These are phyloP conservation scores for Heterotis niloticus DNA, from an alignment of 2,113 vertebrate genomes.

Conservation along the genomic window DNA sequence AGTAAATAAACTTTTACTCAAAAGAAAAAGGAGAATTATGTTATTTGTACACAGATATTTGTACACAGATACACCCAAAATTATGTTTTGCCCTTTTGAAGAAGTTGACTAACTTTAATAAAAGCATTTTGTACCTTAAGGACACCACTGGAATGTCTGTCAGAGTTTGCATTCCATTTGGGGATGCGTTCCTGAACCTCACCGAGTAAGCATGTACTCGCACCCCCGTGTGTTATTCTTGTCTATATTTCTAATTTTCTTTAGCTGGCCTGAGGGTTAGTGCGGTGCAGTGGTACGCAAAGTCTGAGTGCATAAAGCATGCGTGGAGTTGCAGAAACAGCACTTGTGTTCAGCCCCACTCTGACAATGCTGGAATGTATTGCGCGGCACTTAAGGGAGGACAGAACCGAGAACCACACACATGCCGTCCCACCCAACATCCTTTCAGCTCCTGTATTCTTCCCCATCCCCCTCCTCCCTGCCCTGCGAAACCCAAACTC, in stretches of 20 bases:
- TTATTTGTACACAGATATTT: no score
- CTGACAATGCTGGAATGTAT: background rate
- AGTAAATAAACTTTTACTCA: no score
- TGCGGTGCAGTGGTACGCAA: background rate
- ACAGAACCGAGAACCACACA: background rate
- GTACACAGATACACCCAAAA: no score
- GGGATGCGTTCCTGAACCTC: no score
- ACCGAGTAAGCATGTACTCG: no score
- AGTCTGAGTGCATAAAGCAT: no score
- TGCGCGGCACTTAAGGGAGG: background rate
- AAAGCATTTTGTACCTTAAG: background rate
- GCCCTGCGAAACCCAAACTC: background rate
- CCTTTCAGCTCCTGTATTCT: slow-evolving; percentile 7
- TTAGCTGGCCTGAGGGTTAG: no score
- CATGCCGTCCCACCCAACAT: background rate
- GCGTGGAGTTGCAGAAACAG: background rate
- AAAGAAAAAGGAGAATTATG: no score
- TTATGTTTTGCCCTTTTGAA: no score
- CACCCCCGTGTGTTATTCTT: background rate
- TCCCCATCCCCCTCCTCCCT: background rate
- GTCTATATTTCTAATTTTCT: background rate
- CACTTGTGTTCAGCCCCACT: background rate
- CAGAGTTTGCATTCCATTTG: no score
- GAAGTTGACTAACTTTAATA: background rate
- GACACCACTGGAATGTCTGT: background rate